Percentiles rank a stretch among this genome's conserved stretches.
Evolutionary conservation across 2,888 invertebrate species (phyloP).

Genomic region (Malthinus flaveolus): DNA sequence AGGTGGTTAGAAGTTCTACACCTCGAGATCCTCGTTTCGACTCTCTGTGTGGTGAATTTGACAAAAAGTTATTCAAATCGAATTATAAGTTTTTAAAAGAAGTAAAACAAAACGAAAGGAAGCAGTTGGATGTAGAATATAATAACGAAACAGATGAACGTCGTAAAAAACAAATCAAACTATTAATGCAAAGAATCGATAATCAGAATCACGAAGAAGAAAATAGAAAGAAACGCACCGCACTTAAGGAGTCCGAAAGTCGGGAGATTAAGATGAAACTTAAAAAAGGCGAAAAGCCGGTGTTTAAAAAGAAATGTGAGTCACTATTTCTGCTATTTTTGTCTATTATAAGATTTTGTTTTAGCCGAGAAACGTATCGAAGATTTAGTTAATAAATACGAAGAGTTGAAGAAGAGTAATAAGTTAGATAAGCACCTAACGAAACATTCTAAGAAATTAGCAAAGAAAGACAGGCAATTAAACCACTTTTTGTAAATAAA

Average conservation of each 20-base stretch:
- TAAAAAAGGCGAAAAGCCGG: slow-evolving; percentile 71
- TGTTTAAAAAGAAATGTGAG: slow-evolving; percentile 74
- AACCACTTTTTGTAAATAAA: neutral
- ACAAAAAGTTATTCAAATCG: slow-evolving; percentile 72
- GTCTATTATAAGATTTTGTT: slow-evolving; percentile 28
- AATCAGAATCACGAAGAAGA: slow-evolving; percentile 75
- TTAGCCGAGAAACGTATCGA: slow-evolving; percentile 78
- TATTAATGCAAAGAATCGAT: slow-evolving; percentile 73
- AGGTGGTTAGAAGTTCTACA: slow-evolving; percentile 52
- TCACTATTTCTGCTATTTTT: slow-evolving; percentile 19
- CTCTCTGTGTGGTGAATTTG: slow-evolving; percentile 77
- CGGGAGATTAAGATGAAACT: slow-evolving; percentile 62
- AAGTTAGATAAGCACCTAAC: slow-evolving; percentile 80
- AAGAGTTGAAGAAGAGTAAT: slow-evolving; percentile 76
- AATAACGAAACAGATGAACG: slow-evolving; percentile 65
- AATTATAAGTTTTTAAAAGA: slow-evolving; percentile 79
- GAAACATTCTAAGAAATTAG: slow-evolving; percentile 76
- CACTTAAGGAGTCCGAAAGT: slow-evolving; percentile 60
- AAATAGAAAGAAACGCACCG: slow-evolving; percentile 60
- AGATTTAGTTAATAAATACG: slow-evolving; percentile 77
- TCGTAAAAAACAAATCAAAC: slow-evolving; percentile 66
- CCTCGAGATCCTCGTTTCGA: slow-evolving; percentile 86
- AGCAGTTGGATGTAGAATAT: slow-evolving; percentile 64
- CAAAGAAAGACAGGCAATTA: slow-evolving; percentile 40
- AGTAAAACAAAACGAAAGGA: slow-evolving; percentile 71